Evolutionary conservation across 2,797 vertebrate species (phyloP).

Genomic region (Tokudaia tokunoshimensis): DNA sequence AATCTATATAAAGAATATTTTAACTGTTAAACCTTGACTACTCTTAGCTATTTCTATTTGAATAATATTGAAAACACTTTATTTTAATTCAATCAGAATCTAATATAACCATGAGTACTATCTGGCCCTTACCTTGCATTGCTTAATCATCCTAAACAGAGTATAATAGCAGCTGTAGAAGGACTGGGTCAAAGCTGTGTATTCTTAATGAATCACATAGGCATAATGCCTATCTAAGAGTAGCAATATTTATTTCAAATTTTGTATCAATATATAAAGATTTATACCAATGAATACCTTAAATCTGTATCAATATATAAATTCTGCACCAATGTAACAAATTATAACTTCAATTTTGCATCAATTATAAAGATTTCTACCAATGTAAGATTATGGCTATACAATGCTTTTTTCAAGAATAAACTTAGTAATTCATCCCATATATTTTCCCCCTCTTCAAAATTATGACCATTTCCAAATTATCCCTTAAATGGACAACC

Average conservation of each 20-base stretch:
- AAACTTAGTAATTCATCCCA: too few relatives aligned
- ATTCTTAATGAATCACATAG: neutral
- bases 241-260: neutral
- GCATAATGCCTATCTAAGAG: neutral
- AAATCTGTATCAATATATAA: too few relatives aligned
- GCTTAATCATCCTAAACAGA: neutral
- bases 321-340: too few relatives aligned
- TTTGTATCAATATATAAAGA: neutral
- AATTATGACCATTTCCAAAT: too few relatives aligned
- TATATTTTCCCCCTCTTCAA: too few relatives aligned
- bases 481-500: too few relatives aligned
- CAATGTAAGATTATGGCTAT: too few relatives aligned
- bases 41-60: neutral
- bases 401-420: too few relatives aligned
- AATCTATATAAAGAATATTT: neutral
- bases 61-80: neutral
- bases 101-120: neutral
- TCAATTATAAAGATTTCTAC: too few relatives aligned
- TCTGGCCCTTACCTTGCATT: neutral
- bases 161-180: neutral
- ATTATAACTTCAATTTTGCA: too few relatives aligned
- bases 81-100: neutral
- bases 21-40: neutral
- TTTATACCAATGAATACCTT: too few relatives aligned
- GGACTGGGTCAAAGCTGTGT: neutral